A percentile compares a stretch with the other conserved stretches of the same genome.
These are phyloP conservation scores for Pogonomyrmex californicus DNA, from an alignment of 1,140 invertebrate genomes.

Conservation along the genomic window DNA sequence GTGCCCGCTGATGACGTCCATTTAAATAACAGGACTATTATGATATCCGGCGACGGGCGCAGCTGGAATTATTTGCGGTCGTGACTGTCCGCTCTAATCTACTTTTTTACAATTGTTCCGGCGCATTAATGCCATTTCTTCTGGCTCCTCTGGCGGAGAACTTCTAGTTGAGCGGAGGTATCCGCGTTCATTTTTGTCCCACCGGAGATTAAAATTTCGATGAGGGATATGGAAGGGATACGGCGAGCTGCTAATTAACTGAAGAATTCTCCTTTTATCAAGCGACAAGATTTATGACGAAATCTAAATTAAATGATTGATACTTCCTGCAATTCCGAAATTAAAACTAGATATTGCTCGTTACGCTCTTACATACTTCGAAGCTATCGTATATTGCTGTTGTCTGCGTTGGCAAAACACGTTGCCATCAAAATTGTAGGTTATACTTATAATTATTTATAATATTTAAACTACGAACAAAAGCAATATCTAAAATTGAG, in stretches of 20 bases:
- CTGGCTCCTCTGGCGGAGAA: conserved; percentile 36
- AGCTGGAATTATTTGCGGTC: conserved; percentile 64
- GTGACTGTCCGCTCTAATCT: conserved; percentile 58
- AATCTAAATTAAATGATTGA: conserved; percentile 42
- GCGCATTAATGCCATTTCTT: conserved; percentile 63
- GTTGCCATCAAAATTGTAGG: neutral
- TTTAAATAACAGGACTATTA: conserved; percentile 65
- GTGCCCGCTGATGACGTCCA: conserved; percentile 60
- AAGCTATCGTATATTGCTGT: neutral
- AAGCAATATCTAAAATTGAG: neutral
- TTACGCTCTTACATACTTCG: neutral
- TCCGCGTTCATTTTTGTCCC: conserved; percentile 58
- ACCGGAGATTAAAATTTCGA: conserved; percentile 63
- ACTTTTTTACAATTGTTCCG: conserved; percentile 65
- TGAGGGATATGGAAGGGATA: conserved; percentile 45
- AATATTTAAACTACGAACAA: too few species aligned
- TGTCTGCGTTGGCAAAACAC: too few species aligned
- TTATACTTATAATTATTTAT: too few species aligned
- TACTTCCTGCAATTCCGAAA: conserved; percentile 21
- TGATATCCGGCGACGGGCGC: conserved; percentile 58
- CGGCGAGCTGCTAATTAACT: conserved; percentile 56
- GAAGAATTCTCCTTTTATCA: conserved; percentile 59
- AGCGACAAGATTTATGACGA: conserved; percentile 29
- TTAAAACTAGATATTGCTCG: conserved; percentile 29
- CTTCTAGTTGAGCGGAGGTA: conserved; percentile 17